These are phyloP conservation scores for Rhopilema esculentum DNA, from an alignment of 30 jellyfish, hydroid and myxozoan species.

Conservation along the genomic window DNA sequence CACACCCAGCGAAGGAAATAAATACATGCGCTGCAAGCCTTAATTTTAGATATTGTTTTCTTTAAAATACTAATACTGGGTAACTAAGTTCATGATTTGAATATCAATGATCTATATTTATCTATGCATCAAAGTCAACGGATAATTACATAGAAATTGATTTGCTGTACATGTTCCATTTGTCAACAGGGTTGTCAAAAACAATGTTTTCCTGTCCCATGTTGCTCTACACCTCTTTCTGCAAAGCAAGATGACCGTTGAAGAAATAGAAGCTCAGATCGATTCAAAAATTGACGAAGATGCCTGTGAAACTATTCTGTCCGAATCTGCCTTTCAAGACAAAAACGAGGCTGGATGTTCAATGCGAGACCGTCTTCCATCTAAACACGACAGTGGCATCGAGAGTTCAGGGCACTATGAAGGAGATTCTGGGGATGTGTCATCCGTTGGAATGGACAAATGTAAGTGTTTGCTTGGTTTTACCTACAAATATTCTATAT, in stretches of 20 bases:
- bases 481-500: too few relatives aligned
- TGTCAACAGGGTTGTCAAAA: conserved; percentile 80
- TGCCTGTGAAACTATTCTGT: conserved; percentile 81
- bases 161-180: too few relatives aligned
- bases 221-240: conserved; percentile 94
- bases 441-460: background rate
- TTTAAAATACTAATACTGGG: too few relatives aligned
- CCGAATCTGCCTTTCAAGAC: conserved; percentile 86
- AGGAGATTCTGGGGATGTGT: conserved; percentile 53
- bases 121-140: too few relatives aligned
- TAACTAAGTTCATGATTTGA: too few relatives aligned
- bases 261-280: conserved; percentile 85
- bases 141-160: too few relatives aligned
- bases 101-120: too few relatives aligned
- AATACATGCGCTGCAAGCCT: too few relatives aligned
- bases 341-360: conserved; percentile 2
- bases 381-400: conserved; percentile 91
- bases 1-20: too few relatives aligned
- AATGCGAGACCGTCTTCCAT: conserved; percentile 67
- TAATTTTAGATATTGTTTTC: too few relatives aligned
- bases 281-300: conserved; percentile 89
- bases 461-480: background rate
- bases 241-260: conserved; percentile 88
- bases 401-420: conserved; percentile 83
- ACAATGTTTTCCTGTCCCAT: conserved; percentile 85